Conservation (phyloP, 1,140 invertebrate species). For the Pteromalus puparum region DNA sequence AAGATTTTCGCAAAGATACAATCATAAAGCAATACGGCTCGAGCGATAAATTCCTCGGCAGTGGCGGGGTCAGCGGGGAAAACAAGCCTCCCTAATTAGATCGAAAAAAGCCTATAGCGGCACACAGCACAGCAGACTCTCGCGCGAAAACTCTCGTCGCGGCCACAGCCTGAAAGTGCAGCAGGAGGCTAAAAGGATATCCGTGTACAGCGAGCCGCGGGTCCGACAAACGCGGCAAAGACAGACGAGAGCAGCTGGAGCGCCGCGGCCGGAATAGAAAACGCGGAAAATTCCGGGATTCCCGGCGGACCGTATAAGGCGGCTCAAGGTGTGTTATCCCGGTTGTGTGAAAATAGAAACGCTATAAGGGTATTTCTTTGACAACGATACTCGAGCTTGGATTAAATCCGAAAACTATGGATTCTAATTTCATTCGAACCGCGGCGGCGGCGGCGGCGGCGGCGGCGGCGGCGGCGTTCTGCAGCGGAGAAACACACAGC, state of each 20-base stretch:
- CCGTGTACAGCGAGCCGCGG: slow-evolving; percentile 59
- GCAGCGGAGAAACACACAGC: too few relatives aligned
- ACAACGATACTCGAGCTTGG: background rate
- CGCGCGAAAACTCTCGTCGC: background rate
- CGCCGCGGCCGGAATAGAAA: slow-evolving; percentile 3
- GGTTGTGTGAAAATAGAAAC: background rate
- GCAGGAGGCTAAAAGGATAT: slow-evolving; percentile 64
- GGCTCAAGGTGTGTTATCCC: background rate
- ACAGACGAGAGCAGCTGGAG: background rate
- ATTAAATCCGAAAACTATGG: background rate
- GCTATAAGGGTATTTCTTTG: background rate
- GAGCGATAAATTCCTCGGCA: background rate
- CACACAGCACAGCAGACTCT: too few relatives aligned
- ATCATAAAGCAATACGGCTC: background rate
- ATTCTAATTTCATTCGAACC: background rate
- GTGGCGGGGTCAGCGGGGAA: background rate
- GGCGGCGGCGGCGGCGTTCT: too few relatives aligned
- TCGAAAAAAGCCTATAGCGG: background rate
- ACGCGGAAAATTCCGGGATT: background rate
- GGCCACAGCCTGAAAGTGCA: background rate
- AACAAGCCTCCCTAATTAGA: slow-evolving; percentile 30
- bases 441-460: too few relatives aligned
- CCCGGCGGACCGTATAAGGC: background rate
- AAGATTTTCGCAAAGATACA: background rate
- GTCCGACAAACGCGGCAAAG: slow-evolving; percentile 43